A percentile compares a stretch with the other conserved stretches of the same genome.
Conservation (phyloP, 2,888 invertebrate genomes). For the Timandra comae region DNA sequence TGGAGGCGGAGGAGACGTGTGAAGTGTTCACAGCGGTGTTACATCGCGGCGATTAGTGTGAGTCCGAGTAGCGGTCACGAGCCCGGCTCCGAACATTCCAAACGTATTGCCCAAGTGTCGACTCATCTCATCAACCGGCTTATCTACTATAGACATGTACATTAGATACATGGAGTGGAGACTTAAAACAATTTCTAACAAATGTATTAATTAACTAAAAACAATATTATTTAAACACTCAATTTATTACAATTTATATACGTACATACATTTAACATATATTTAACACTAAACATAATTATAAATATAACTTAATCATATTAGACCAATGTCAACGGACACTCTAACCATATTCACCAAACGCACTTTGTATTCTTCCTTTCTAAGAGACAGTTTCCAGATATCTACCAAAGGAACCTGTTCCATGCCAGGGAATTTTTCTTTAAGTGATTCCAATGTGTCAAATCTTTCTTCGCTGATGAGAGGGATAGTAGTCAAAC, state of each 20-base stretch:
- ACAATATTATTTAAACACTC: no score
- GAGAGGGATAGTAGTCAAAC: conserved; percentile 37
- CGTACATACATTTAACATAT: no score
- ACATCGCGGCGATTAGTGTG: conserved; percentile 57
- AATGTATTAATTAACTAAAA: no score
- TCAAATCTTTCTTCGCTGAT: conserved; percentile 36
- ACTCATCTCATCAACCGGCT: conserved; percentile 59
- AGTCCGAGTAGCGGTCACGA: conserved; percentile 55
- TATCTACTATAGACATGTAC: conserved; percentile 52
- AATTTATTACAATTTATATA: no score
- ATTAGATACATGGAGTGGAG: no score
- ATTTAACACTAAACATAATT: no score
- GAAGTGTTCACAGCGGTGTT: conserved; percentile 22
- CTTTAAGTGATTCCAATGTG: conserved; percentile 24
- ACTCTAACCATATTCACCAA: conserved; percentile 37
- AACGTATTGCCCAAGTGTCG: conserved; percentile 33
- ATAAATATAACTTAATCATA: no score
- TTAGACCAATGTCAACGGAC: conserved; percentile 38
- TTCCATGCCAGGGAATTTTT: conserved; percentile 25
- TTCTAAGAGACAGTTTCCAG: conserved; percentile 40
- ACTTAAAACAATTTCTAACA: no score
- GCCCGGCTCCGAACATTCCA: conserved; percentile 44
- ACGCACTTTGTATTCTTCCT: conserved; percentile 30
- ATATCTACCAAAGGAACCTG: conserved; percentile 39
- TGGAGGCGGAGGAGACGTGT: conserved; percentile 11